A percentile compares a stretch with the other conserved stretches of the same genome.
Conservation (phyloP, 2,888 invertebrate species). For the Cheilosia pagana region DNA sequence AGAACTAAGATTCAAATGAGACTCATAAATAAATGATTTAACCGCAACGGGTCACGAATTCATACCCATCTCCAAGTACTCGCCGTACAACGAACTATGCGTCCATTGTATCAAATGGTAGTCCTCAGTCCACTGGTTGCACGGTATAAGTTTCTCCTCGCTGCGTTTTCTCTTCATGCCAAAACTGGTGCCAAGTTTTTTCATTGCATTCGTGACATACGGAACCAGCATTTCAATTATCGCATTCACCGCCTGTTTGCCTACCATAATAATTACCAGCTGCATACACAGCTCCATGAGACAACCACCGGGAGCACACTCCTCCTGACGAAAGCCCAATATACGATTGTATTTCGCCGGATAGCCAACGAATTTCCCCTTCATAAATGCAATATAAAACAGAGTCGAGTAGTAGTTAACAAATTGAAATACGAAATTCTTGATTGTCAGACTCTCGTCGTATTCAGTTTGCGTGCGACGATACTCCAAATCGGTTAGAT, state of each 20-base stretch:
- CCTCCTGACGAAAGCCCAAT: slow-evolving; percentile 89
- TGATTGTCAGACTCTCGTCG: slow-evolving; percentile 93
- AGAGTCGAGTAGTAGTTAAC: slow-evolving; percentile 95
- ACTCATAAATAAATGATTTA: not conserved
- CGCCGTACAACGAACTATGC: slow-evolving; percentile 89
- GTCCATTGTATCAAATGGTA: slow-evolving; percentile 87
- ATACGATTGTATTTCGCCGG: slow-evolving; percentile 90
- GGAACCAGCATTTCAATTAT: slow-evolving; percentile 91
- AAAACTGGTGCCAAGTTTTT: slow-evolving; percentile 83
- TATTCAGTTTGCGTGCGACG: slow-evolving; percentile 93
- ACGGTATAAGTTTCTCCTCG: slow-evolving; percentile 84
- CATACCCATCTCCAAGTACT: slow-evolving; percentile 94
- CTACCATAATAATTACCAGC: slow-evolving; percentile 93
- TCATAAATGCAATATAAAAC: slow-evolving; percentile 92
- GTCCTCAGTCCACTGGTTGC: slow-evolving; percentile 90
- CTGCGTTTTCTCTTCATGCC: slow-evolving; percentile 83
- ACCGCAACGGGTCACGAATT: not conserved
- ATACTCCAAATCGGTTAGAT: slow-evolving; percentile 89
- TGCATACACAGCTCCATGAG: slow-evolving; percentile 94
- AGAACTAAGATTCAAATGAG: slow-evolving; percentile 85
- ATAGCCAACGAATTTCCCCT: slow-evolving; percentile 91
- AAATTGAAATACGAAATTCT: slow-evolving; percentile 94
- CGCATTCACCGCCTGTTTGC: slow-evolving; percentile 92
- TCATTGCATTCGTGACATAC: slow-evolving; percentile 84
- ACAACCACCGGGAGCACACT: slow-evolving; percentile 93